Conservation (phyloP, 2,797 vertebrate genomes). For the Okamejei kenojei region DNA sequence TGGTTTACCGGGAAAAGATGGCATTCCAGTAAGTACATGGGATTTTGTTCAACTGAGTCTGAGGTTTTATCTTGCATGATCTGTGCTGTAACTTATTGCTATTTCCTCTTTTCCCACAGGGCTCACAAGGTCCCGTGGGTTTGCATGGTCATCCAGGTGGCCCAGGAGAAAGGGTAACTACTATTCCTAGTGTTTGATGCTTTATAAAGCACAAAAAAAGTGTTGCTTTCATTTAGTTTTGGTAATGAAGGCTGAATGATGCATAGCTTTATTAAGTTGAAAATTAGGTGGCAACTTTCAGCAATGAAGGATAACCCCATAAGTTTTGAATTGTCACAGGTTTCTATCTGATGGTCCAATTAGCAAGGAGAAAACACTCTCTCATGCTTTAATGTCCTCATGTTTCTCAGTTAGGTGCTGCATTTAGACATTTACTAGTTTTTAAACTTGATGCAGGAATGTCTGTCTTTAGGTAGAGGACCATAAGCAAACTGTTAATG, state of each 20-base stretch:
- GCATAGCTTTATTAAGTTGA: neutral
- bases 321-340: neutral
- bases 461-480: too few species aligned
- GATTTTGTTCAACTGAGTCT: neutral
- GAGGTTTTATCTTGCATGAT: neutral
- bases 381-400: neutral
- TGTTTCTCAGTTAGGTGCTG: neutral
- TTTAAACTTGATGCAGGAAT: neutral
- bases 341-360: neutral
- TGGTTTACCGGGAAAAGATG: slow-evolving; percentile 21
- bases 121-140: neutral
- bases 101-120: neutral
- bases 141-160: neutral
- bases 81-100: neutral
- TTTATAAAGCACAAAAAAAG: neutral
- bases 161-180: neutral
- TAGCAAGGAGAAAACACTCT: neutral
- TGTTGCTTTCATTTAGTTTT: neutral
- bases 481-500: neutral
- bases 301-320: neutral
- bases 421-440: neutral
- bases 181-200: neutral
- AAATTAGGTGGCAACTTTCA: neutral
- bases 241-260: neutral
- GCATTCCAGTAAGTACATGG: neutral